These are phyloP conservation scores for Lithophane socia DNA, from an alignment of 2,888 invertebrate species.

Conservation along the genomic window DNA sequence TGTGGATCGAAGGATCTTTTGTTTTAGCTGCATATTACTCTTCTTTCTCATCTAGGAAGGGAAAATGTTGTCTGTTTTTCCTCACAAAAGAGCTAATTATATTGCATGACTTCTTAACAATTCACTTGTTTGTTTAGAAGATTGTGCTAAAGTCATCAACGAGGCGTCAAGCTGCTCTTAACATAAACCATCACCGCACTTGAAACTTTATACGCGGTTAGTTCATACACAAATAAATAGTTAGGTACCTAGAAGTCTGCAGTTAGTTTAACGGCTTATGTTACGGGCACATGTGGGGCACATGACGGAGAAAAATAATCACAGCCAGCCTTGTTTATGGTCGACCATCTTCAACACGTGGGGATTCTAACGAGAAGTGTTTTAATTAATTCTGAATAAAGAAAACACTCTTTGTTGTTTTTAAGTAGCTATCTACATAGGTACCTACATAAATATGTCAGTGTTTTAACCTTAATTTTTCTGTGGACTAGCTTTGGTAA, in stretches of 20 bases:
- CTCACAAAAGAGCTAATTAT: conserved; percentile 6
- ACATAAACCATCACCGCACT: conserved; percentile 27
- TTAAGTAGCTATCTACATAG: background rate
- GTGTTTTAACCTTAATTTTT: background rate
- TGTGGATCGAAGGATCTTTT: conserved; percentile 19
- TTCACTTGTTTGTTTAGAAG: background rate
- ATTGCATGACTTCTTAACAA: background rate
- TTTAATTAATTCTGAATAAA: conserved; percentile 39
- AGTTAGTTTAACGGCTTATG: conserved; percentile 42
- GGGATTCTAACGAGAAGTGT: conserved; percentile 45
- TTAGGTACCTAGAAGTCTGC: conserved; percentile 26
- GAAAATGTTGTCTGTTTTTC: conserved; percentile 2
- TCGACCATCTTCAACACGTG: conserved; percentile 55
- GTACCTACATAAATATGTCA: background rate
- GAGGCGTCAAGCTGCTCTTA: background rate
- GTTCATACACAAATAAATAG: conserved; percentile 37
- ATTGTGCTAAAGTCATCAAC: background rate
- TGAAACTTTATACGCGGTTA: conserved; percentile 35
- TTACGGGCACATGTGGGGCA: conserved; percentile 58
- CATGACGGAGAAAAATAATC: conserved; percentile 65
- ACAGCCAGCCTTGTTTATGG: conserved; percentile 60
- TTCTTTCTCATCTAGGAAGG: background rate
- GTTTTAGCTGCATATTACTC: conserved; percentile 23
- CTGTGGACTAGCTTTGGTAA: background rate
- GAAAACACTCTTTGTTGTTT: conserved; percentile 1